A percentile compares a stretch with the other conserved stretches of the same genome.
These are phyloP conservation scores for Aleiodes sp. DNA, from an alignment of 1,140 invertebrate species.

Conservation along the genomic window DNA sequence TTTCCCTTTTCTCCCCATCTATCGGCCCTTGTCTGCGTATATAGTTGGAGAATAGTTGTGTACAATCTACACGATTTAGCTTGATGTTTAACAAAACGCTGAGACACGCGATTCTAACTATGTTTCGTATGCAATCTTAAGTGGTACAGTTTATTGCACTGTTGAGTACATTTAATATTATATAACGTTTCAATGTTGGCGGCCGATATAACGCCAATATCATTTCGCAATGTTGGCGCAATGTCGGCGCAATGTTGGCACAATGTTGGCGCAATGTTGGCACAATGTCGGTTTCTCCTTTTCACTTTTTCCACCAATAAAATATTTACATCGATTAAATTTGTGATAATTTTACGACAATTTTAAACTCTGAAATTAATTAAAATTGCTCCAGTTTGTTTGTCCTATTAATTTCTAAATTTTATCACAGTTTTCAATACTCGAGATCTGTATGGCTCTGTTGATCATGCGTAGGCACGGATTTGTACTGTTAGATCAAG, in stretches of 20 bases:
- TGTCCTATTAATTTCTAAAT: neutral
- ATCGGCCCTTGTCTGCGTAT: neutral
- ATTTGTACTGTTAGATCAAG: neutral
- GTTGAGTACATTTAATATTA: slow-evolving; percentile 6
- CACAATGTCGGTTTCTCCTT: too few species aligned
- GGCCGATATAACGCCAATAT: too few species aligned
- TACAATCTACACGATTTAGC: slow-evolving; percentile 5
- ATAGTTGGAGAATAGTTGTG: neutral
- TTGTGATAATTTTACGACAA: too few species aligned
- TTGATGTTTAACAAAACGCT: neutral
- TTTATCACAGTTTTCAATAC: neutral
- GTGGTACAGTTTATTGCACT: slow-evolving; percentile 7
- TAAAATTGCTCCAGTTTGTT: neutral
- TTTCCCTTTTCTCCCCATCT: too few species aligned
- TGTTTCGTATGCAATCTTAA: slow-evolving; percentile 1
- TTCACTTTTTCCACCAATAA: too few species aligned
- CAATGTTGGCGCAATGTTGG: too few species aligned
- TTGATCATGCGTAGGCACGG: slow-evolving; percentile 6
- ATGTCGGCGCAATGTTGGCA: too few species aligned
- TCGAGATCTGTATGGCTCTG: neutral
- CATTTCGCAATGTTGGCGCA: too few species aligned
- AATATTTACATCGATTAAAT: too few species aligned
- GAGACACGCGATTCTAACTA: slow-evolving; percentile 13
- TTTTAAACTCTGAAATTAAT: too few species aligned
- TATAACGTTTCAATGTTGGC: too few species aligned